Evolutionary conservation across 2,888 invertebrate species (phyloP), one percentile per base, ranked within the genome.

Genomic region (Drosophila diplacantha): DNA sequence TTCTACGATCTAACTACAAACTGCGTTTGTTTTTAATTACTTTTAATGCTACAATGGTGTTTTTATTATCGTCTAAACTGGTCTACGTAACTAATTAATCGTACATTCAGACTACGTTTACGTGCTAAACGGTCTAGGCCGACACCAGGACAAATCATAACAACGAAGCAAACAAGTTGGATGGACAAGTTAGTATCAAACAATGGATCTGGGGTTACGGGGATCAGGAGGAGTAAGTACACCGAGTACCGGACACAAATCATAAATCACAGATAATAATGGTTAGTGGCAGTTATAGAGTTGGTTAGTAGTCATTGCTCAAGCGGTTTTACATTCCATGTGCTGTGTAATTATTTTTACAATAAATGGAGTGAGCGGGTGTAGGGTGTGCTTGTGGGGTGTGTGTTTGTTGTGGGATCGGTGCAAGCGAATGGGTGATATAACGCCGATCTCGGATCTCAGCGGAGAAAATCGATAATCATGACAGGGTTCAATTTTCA

Each of bases 341-440:
- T 71, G 79, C 69, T 39, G 76, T 70, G 69, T 71, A 47, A 56
- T 60, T 69, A 64, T 71, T 66, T 29, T 18, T 62, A 82, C 66
- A 76, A 63, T 73, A 60, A 29, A 56, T 77, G 62, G 43, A 29
- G 39, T 55, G 58, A 63, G 44, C 53, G 58, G 66, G 44, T 37
- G 43, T 44, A 39, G 39, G 39, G 29, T 49, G 55, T 43, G 32
- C 32, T 51, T 24, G 37, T 58, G 59, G 60, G 37, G 47, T 46
- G 63, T 46, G 53, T 24, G 43, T 53, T 37, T 57, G 52, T 38
- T 55, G 50, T 46, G 62, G 47, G 53, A 69, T 75, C 62, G 74
- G 61, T 76, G 72, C 80, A 71, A 72, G 80, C 80, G 66, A 31
- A 46, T 69, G 74, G 69, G 68, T 72, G 72, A 65, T 57, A 64